Percentiles rank a stretch among this genome's conserved stretches.
Conservation (phyloP, 2,113 vertebrate species). For the Excalfactoria chinensis region DNA sequence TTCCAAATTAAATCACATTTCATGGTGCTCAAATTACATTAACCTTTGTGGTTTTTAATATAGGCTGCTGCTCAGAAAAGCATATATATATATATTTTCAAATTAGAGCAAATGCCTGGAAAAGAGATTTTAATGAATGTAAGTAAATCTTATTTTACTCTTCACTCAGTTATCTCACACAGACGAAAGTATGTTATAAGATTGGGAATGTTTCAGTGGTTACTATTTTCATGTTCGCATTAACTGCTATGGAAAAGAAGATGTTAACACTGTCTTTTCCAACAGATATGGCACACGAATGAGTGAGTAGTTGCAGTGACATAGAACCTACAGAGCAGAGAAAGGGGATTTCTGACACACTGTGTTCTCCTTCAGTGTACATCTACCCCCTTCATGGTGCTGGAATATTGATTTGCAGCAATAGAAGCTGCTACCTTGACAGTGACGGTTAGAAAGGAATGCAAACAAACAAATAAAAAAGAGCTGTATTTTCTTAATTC, state of each 20-base stretch:
- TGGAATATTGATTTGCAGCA: not conserved
- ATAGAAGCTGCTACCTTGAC: not conserved
- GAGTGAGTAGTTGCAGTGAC: not conserved
- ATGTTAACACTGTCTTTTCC: not conserved
- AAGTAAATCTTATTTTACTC: not conserved
- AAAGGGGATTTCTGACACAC: not conserved
- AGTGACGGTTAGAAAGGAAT: not conserved
- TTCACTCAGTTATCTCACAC: not conserved
- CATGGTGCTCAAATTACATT: constrained; percentile 59
- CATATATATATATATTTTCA: not conserved
- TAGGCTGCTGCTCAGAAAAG: constrained; percentile 8
- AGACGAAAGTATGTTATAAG: not conserved
- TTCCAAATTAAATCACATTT: constrained; percentile 71
- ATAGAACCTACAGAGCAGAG: not conserved
- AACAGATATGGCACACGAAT: not conserved
- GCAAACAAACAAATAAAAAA: not conserved
- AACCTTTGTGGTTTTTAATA: constrained; percentile 61
- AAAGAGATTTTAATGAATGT: not conserved
- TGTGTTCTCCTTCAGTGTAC: not conserved
- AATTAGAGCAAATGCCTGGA: not conserved
- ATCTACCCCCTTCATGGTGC: not conserved
- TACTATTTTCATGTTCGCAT: not conserved
- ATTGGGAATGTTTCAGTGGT: not conserved
- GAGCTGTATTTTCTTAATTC: not conserved
- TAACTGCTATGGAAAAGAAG: not conserved